Evolutionary conservation across 2,113 vertebrate species (phyloP).

Genomic region (Merops nubicus): DNA sequence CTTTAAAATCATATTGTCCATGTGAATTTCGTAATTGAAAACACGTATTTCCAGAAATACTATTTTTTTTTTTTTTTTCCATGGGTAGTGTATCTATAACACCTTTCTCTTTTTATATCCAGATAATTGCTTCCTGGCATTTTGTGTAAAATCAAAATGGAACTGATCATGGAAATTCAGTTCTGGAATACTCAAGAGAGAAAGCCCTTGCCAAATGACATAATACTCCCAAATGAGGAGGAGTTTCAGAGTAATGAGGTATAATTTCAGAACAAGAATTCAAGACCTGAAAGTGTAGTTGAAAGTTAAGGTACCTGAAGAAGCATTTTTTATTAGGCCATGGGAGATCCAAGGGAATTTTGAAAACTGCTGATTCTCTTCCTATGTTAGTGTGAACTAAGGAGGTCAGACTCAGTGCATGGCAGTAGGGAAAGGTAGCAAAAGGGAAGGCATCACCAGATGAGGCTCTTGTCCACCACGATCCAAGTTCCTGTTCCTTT

Average conservation of each 20-base stretch:
- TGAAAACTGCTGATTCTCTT: neutral
- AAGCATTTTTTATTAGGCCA: neutral
- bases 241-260: too few relatives aligned
- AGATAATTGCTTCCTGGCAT: neutral
- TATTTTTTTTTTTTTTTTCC: too few relatives aligned
- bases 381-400: fast-evolving
- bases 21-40: neutral
- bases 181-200: neutral
- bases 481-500: neutral
- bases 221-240: neutral
- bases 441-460: neutral
- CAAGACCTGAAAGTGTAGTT: neutral
- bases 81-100: neutral
- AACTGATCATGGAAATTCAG: neutral
- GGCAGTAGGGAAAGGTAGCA: neutral
- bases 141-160: neutral
- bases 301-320: neutral
- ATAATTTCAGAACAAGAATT: neutral
- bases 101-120: neutral
- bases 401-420: neutral
- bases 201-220: neutral
- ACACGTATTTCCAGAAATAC: neutral
- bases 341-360: neutral
- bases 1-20: neutral
- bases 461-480: neutral